Conservation (phyloP, 2,888 invertebrate species). For the Malachius bipustulatus region DNA sequence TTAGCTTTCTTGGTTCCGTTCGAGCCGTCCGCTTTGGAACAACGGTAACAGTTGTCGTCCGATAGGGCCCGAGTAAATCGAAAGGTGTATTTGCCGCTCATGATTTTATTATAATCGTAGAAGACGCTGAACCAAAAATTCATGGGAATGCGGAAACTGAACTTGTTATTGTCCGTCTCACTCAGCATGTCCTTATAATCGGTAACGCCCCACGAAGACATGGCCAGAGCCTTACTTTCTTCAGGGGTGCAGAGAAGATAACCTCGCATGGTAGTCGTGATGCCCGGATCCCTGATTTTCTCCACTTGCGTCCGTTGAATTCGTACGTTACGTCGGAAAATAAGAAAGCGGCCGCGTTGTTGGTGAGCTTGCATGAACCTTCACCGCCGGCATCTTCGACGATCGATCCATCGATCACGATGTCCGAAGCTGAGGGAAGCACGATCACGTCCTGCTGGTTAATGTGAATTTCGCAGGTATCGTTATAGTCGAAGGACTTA, state of each 20-base stretch:
- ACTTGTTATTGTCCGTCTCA: no score
- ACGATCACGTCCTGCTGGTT: not conserved
- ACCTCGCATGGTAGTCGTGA: constrained; percentile 27
- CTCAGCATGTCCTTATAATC: no score
- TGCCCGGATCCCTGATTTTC: constrained; percentile 24
- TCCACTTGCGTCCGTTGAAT: constrained; percentile 13
- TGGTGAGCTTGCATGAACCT: not conserved
- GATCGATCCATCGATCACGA: not conserved
- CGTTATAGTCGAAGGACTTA: constrained; percentile 1
- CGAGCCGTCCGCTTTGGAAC: constrained; percentile 9
- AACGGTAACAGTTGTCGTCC: not conserved
- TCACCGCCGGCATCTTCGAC: not conserved
- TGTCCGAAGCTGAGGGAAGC: not conserved
- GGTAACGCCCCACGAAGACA: constrained; percentile 22
- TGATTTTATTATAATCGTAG: constrained; percentile 29
- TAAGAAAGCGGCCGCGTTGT: not conserved
- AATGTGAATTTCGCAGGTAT: not conserved
- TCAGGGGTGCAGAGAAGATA: constrained; percentile 23
- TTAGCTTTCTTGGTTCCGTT: constrained; percentile 5
- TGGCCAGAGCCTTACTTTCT: constrained; percentile 20
- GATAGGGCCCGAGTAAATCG: constrained; percentile 7
- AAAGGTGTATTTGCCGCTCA: constrained; percentile 21
- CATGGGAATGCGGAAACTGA: constrained; percentile 27
- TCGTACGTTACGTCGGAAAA: not conserved
- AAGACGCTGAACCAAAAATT: constrained; percentile 27